Evolutionary conservation across 2,797 vertebrate species (phyloP), one percentile per base, ranked within the genome.

Genomic region (Scyliorhinus canicula): DNA sequence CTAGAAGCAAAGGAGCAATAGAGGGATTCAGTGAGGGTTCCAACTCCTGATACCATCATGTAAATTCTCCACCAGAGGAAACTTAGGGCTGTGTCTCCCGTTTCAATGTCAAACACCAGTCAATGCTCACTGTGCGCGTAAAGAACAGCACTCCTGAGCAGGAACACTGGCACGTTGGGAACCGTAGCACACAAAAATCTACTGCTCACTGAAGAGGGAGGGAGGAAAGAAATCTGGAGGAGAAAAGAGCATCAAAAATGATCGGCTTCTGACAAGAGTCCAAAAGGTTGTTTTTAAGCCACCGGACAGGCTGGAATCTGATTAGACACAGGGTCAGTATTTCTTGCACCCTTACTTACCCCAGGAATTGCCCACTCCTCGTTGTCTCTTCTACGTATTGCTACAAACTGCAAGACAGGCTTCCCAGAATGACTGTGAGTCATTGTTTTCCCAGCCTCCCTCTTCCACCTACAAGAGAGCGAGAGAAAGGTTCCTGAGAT

Each of bases 301-400:
- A 90, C 35, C 86, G 44, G 19, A 26, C 31, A 90, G 1, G 16
- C 11, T 57, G 16, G n/a, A 65, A 91, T 63, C 9, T 40, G 1
- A 60, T 8, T 47, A 52, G 11, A 55, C 11, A 0, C 1, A 0
- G 31, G 57, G 60, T 26, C 40, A 40, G 88, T 11, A 7, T 11
- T 63, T 16, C n/a, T 55, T 57, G 52, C 31, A 60, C 47, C 16
- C 47, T 26, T n/a, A 9, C 93, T 94, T 94, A 94, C 93, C 93
- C 93, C 93, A 55, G 93, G 93, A 74, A 94, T 94, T 35, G 93
- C 93, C 93, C 93, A 94, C 4, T 94, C 93, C 93, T 71, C 50
- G 47, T 74, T 94, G 93, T 94, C 93, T 19, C 31, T 94, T 74
- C 93, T 74, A 40, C 93, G 24, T 52, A 94, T 94, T 74, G 93